phyloP scores from a whole-genome alignment of 1,140 invertebrate genomes.

The Bemisia tabaci region DNA sequence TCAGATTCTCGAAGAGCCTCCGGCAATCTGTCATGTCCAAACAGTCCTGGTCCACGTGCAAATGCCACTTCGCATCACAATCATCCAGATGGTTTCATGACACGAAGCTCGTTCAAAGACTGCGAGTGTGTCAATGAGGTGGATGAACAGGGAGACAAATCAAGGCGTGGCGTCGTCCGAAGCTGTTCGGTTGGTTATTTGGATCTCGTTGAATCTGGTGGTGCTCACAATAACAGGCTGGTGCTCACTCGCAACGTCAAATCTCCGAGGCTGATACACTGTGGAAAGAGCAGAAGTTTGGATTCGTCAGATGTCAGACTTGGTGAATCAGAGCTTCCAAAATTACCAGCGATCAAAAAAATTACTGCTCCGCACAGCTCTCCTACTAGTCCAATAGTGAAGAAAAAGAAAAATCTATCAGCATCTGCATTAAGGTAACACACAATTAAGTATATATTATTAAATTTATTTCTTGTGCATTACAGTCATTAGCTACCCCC shows the following conservation, averaged over 20 bases:
- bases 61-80: background rate
- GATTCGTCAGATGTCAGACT: constrained; percentile 53
- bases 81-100: constrained; percentile 19
- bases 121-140: constrained; percentile 17
- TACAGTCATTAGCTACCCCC: too few relatives aligned
- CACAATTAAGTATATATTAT: too few relatives aligned
- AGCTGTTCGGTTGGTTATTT: constrained; percentile 75
- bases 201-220: constrained; percentile 55
- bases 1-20: too few relatives aligned
- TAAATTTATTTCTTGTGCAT: too few relatives aligned
- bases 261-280: constrained; percentile 33
- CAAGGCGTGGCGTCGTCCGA: constrained; percentile 27
- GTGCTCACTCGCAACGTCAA: constrained; percentile 27
- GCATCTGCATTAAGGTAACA: constrained; percentile 30
- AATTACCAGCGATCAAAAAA: constrained; percentile 14
- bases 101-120: constrained; percentile 19
- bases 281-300: constrained; percentile 66
- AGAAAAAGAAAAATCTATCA: constrained; percentile 26
- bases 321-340: constrained; percentile 19
- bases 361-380: constrained; percentile 20
- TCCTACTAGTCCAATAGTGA: constrained; percentile 28
- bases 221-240: constrained; percentile 8
- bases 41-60: background rate
- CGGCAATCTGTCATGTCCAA: background rate
- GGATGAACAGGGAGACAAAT: background rate